Base-by-base conservation (phyloP, 30 jellyfish, hydroid and myxozoan species). In the Cassiopea xamachana region DNA sequence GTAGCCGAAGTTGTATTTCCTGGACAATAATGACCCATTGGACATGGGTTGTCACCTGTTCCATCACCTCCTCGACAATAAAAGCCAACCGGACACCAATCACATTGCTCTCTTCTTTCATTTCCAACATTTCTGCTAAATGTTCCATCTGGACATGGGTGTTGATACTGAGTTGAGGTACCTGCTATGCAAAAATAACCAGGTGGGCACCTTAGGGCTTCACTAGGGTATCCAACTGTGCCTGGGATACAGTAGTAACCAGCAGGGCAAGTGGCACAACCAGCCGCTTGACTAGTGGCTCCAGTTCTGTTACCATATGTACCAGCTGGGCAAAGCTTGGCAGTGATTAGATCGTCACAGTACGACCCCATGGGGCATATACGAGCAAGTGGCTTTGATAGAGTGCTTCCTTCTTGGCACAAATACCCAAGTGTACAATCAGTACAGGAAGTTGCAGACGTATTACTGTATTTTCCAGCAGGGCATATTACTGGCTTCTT, bases 21-120 rank as follows among this genome's bases (percentile, higher is more conserved):
- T 5, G 98, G 98, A 47, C 99, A 96, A 87, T 92, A 96, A 88
- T 96, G 99, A 18, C 99, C 99, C 95, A 74, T 90, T n/a, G 98
- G 99, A 77, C 99, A 96, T 48, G 92, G 82, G 18, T 48, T 69
- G 61, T 96, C 99, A 16, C 99, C 99, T 2, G 95, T 80, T 44
- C 96, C 87, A 61, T 96, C 98, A 58, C 99, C 99, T 49, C 97
- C 98, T 45, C 78, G 92, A 82, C 99, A 96, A 75, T 92, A 96
- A 83, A 84, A 89, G 1, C 99, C 99, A 16, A 96, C 89, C 48
- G 49, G 77, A 62, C 99, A 96, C 62, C 89, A 76, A 60, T 83
- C 87, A 74, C 99, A 96, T 67, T 93, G 98, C 68, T 92, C 98
- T 61, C 67, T 67, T 60, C 99, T 82, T 82, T 92, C 98, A 68